phyloP scores from a whole-genome alignment of 1,140 invertebrate species.

The Drosophila leontia region DNA sequence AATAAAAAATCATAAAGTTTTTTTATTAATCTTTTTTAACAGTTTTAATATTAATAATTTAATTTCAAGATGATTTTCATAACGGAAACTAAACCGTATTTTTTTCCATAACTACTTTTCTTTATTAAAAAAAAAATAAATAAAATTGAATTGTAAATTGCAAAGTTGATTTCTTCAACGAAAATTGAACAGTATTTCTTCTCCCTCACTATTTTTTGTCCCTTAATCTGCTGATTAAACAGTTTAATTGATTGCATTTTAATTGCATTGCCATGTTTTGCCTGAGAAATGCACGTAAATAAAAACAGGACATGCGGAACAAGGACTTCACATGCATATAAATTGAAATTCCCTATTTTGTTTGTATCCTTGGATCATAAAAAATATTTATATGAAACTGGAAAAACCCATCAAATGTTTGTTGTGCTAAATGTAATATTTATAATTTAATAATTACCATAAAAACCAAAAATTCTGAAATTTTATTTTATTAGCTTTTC shows the following conservation, averaged over 20 bases:
- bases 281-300: not conserved
- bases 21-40: too few relatives aligned
- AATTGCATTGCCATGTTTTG: not conserved
- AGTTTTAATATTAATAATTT: too few relatives aligned
- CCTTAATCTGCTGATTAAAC: not conserved
- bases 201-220: too few relatives aligned
- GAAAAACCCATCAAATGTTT: not conserved
- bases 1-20: too few relatives aligned
- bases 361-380: not conserved
- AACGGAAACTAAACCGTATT: too few relatives aligned
- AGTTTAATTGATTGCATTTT: slow-evolving; percentile 11
- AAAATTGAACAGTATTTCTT: not conserved
- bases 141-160: too few relatives aligned
- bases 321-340: not conserved
- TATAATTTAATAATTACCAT: not conserved
- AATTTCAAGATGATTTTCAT: too few relatives aligned
- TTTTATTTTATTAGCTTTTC: not conserved
- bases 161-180: not conserved
- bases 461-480: not conserved
- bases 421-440: not conserved
- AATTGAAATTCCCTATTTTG: not conserved
- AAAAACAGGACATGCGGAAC: not conserved
- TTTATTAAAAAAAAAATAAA: too few relatives aligned
- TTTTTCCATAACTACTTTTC: too few relatives aligned
- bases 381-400: too few relatives aligned